Conservation (phyloP, 2,888 invertebrate genomes). For the Oxyscelio sp. region DNA sequence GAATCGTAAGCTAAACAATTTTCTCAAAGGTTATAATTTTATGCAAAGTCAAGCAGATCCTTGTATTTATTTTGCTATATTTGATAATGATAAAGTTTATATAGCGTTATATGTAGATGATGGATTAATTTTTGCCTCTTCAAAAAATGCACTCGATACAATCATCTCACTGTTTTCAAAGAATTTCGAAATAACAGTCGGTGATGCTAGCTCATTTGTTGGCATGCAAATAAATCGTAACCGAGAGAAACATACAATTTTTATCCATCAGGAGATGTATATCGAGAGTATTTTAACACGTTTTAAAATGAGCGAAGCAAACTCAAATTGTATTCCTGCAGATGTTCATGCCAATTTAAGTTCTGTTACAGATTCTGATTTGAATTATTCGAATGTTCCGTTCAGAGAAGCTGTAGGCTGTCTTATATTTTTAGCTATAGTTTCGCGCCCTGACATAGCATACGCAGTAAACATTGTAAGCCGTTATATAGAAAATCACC, state of each 20-base stretch:
- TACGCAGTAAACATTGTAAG: slow-evolving; percentile 52
- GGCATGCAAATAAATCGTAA: slow-evolving; percentile 37
- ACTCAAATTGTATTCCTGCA: slow-evolving; percentile 46
- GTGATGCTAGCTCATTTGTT: slow-evolving; percentile 31
- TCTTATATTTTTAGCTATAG: slow-evolving; percentile 59
- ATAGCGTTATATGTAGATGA: slow-evolving; percentile 83
- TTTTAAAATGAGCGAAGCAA: slow-evolving; percentile 50
- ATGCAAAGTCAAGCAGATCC: slow-evolving; percentile 80
- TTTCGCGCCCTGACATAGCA: slow-evolving; percentile 53
- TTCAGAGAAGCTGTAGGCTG: slow-evolving; percentile 63
- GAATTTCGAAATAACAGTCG: slow-evolving; percentile 33
- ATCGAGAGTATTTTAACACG: slow-evolving; percentile 33
- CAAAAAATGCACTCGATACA: background rate
- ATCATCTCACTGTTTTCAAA: background rate
- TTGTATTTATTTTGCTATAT: slow-evolving; percentile 79
- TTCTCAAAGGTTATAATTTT: slow-evolving; percentile 77
- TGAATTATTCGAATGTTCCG: too few relatives aligned
- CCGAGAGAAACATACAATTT: slow-evolving; percentile 38
- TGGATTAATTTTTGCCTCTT: slow-evolving; percentile 68
- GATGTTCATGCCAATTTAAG: slow-evolving; percentile 46
- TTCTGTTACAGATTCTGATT: background rate
- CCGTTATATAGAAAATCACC: slow-evolving; percentile 31
- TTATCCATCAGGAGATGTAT: slow-evolving; percentile 50
- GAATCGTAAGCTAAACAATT: slow-evolving; percentile 77
- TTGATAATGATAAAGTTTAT: slow-evolving; percentile 67